These are phyloP conservation scores for Cynopterus sphinx DNA, from an alignment of 2,797 vertebrate genomes.

Conservation along the genomic window DNA sequence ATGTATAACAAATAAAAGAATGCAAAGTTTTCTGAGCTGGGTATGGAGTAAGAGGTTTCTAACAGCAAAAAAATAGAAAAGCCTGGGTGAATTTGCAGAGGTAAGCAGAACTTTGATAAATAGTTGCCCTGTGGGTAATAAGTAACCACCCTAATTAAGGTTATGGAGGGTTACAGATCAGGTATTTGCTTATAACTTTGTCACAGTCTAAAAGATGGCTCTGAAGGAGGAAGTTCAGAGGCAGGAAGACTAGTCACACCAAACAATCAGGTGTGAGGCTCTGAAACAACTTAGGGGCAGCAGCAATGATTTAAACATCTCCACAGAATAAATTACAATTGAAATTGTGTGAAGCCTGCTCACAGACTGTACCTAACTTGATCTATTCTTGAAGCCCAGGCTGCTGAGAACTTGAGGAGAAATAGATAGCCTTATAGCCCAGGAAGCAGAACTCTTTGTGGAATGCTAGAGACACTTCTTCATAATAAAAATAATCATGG, in stretches of 20 bases:
- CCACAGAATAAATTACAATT: neutral
- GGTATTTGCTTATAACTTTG: neutral
- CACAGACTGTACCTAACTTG: neutral
- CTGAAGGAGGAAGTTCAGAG: neutral
- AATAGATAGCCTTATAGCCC: neutral
- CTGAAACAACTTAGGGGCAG: neutral
- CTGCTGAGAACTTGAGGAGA: neutral
- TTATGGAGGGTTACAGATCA: neutral
- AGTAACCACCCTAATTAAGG: neutral
- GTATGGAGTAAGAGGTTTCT: neutral
- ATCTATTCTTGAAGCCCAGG: neutral
- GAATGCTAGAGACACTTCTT: neutral
- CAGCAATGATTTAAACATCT: neutral
- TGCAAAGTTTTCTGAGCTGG: neutral
- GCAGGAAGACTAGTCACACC: neutral
- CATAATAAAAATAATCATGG: neutral
- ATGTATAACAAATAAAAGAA: neutral
- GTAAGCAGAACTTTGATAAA: neutral
- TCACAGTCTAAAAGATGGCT: neutral
- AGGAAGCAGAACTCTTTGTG: neutral
- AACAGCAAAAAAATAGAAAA: neutral
- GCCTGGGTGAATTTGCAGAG: neutral
- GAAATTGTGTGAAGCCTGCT: neutral
- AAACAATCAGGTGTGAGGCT: neutral
- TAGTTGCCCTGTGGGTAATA: neutral